Evolutionary conservation across 2,888 invertebrate species (phyloP), one percentile per base, ranked within the genome.

Genomic region (Phalangium opilio): DNA sequence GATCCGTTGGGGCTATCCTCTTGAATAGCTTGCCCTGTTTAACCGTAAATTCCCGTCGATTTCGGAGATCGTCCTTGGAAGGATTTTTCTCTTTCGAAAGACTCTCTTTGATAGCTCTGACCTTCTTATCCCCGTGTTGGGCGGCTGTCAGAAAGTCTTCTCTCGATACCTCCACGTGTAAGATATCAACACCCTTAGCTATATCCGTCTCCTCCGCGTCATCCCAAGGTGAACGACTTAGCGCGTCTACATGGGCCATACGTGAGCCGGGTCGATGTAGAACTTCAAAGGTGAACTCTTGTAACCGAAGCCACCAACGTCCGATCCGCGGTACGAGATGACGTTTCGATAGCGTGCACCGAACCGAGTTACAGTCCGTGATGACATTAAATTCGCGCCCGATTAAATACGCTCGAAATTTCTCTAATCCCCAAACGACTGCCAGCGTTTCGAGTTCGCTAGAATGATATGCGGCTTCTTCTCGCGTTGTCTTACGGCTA

Each of bases 231-330:
- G 27, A 27, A 11, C 45, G 43, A 15, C 44, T 48, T 2, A 48
- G 11, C 1, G 49, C 45, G 36, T 49, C 49, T 3, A 49, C 49
- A n/a, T 49, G 49, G 14, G 17, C 17, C 42, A 45, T 49, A 33
- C 39, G 19, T n/a, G 4, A 7, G 12, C 42, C 49, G n/a, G 45
- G 19, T 5, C 45, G 8, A 15, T 49, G 43, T 1, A 32, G 2
- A 12, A 49, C 21, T 19, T 43, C 43, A 18, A 43, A 49, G n/a
- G 42, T 17, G 33, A 45, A 49, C 3, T 49, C 43, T 33, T 45
- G 21, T n/a, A 45, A 7, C 1, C 20, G 20, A 1, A 49, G 14
- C 10, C 33, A 15, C 40, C 49, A 49, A 20, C 45, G 15, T 3
- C 41, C 48, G 2, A 45, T 14, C 36, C 27, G 41, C 5, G 44